Base-by-base conservation (phyloP, 1,140 invertebrate genomes). In the Aporrectodea caliginosa region DNA sequence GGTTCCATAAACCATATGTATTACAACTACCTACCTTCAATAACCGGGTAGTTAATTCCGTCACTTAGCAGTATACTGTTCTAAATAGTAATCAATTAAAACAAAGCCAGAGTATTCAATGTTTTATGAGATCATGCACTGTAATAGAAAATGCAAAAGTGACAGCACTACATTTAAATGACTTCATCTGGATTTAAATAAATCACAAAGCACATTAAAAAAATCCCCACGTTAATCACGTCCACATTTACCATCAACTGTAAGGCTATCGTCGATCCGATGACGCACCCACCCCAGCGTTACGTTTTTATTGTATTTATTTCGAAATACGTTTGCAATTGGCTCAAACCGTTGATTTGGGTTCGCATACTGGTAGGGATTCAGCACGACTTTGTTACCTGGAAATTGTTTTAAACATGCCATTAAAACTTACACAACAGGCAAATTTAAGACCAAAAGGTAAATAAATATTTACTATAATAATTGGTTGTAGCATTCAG, bases 291-390 rank as follows among this genome's bases (percentile, higher is more conserved):
- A n/a, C n/a, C n/a, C n/a, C n/a, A n/a, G n/a, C n/a, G n/a, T n/a
- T n/a, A n/a, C n/a, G n/a, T n/a, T n/a, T n/a, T n/a, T n/a, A n/a
- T n/a, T n/a, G n/a, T n/a, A n/a, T n/a, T n/a, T n/a, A 35, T 68
- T 76, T 27, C 35, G 33, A 35, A 76, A 35, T 16, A 76, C 1
- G 34, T 76, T 22, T 1, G 1, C 35, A 16, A 58, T 12, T 16
- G 32, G 27, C 43, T 76, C 75, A 31, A 31, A 76, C 16, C 34
- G 35, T 30, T 76, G 75, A 35, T 76, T 76, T 1, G n/a, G 16
- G 27, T 76, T 76, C 12, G n/a, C 43, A 0, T 31, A 35, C 2
- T 76, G 35, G 35, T 76, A 68, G 1, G 34, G 33, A 2, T 35
- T 58, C 35, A 76, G n/a, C 2, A 76, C 29, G 0, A 76, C 30